Conservation (phyloP, 1,140 invertebrate genomes). For the Pseudachorutes palmiensis region DNA sequence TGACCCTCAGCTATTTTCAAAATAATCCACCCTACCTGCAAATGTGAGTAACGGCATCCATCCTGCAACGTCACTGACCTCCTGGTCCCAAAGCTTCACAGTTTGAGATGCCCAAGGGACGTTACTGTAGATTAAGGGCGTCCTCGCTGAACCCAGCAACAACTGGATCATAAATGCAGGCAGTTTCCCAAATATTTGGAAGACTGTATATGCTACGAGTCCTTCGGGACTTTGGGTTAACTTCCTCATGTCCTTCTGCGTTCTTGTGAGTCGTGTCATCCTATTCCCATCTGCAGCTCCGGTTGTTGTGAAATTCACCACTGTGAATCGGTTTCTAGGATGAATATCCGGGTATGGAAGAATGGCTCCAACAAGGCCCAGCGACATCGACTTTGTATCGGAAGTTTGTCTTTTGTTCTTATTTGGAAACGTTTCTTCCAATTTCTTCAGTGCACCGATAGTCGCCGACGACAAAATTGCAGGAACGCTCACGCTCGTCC, state of each 20-base stretch:
- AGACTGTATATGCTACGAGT: conserved; percentile 4
- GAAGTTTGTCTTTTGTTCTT: too few relatives aligned
- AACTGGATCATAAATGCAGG: conserved; percentile 20
- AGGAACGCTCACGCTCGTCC: conserved; percentile 20
- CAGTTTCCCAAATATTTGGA: conserved; percentile 26
- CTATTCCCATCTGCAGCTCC: not conserved
- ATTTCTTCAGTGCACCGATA: conserved; percentile 22
- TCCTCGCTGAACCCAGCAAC: conserved; percentile 18
- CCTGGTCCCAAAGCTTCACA: conserved; percentile 18
- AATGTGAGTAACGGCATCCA: conserved; percentile 22
- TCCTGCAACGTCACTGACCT: conserved; percentile 17
- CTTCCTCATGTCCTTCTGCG: not conserved
- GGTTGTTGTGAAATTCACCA: conserved; percentile 23
- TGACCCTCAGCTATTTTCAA: not conserved
- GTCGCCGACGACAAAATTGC: conserved; percentile 25
- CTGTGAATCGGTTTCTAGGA: conserved; percentile 30
- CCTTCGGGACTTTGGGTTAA: conserved; percentile 6
- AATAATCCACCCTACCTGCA: conserved; percentile 4
- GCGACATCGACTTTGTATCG: not conserved
- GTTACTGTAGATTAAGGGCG: conserved; percentile 23
- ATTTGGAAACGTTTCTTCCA: conserved; percentile 21
- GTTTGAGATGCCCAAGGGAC: conserved; percentile 20
- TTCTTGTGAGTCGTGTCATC: conserved; percentile 3
- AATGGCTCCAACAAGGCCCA: conserved; percentile 32
- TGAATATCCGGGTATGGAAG: conserved; percentile 30